Base-by-base conservation (phyloP, 2,797 vertebrate genomes). In the Oryzias sinensis region DNA sequence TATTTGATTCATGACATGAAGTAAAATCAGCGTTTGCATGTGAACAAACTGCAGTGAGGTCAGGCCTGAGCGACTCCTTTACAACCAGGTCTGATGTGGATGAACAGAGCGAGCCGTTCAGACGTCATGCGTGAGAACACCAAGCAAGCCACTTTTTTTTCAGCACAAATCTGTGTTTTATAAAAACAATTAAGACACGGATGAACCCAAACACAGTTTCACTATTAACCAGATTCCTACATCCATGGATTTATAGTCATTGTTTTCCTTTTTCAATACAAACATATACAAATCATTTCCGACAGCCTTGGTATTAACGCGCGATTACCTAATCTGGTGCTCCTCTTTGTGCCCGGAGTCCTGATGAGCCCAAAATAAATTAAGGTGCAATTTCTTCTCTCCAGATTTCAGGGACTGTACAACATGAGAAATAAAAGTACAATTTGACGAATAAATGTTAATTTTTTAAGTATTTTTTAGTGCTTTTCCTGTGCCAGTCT, bases 41-140 rank as follows among this genome's bases (percentile, higher is more conserved):
- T 91, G 88, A 89, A 72, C 44, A 82, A 20, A 66, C 53, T 50
- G 54, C 69, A 22, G 49, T 14, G 45, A 73, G 53, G 55, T 65
- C 67, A 76, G 86, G 92, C 84, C 72, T 93, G 91, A 96, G 94
- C 93, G 94, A 94, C 93, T 86, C 90, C 86, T 89, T 93, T 90
- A 91, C 89, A 83, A 92, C 87, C 83, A 89, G 90, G 66, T 51
- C 76, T 59, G 88, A 76, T 56, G 65, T 58, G 58, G 68, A 76
- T 56, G 37, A 64, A 59, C 62, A 18, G 16, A 51, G 63, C 48
- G 50, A 74, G 65, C 74, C 20, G 72, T 76, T 46, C 76, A 85
- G 59, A 84, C 67, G 69, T 76, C 94, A 92, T 94, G 93, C 92
- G 91, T 68, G 79, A 87, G 73, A 61, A 90, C 83, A 75, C 72